Evolutionary conservation across 1,140 invertebrate genomes (phyloP), one percentile per base, ranked within the genome.

Genomic region (Wasmannia auropunctata): DNA sequence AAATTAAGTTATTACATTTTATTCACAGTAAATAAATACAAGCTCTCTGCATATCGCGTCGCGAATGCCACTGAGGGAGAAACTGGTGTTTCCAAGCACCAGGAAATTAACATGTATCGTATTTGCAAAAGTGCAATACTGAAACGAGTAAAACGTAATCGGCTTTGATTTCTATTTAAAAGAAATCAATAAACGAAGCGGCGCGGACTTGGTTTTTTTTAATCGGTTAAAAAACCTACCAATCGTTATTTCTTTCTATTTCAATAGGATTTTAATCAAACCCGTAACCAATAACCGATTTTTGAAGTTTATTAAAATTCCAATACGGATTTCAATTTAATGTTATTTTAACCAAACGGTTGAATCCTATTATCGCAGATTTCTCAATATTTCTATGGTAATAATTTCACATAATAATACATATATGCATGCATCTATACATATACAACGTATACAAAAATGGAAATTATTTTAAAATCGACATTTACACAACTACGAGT

Each of bases 131-230:
- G 69, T 74, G 79, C 51, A 83, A 74, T 74, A 83, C 54, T 58
- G 46, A 83, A 83, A 31, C 67, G 69, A 74, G 79, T 83, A 67
- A 83, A 83, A 83, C 43, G 67, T 83, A 83, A 83, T 83, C 79
- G 79, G 79, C 79, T 83, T 83, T 83, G 79, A 83, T 83, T 83
- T 83, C 79, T 83, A 83, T 83, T 83, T 83, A 83, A 83, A 83
- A 83, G 79, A 83, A 83, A 83, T 83, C 79, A 58, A 83, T 83
- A 83, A 60, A 83, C 67, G 69, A 83, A 83, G 51, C 79, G 37
- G 51, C 70, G 70, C 67, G 70, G 79, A 54, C 79, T 72, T 74
- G 51, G 49, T 72, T 83, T 83, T 72, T 40, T 83, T 83, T 83
- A 74, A 83, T 74, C 37, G 51, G 19, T 83, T 72, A 72, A 83